Percentiles rank a stretch among this genome's conserved stretches.
These are phyloP conservation scores for Macrostomum lignano DNA, from an alignment of 1,140 invertebrate genomes.

Conservation along the genomic window DNA sequence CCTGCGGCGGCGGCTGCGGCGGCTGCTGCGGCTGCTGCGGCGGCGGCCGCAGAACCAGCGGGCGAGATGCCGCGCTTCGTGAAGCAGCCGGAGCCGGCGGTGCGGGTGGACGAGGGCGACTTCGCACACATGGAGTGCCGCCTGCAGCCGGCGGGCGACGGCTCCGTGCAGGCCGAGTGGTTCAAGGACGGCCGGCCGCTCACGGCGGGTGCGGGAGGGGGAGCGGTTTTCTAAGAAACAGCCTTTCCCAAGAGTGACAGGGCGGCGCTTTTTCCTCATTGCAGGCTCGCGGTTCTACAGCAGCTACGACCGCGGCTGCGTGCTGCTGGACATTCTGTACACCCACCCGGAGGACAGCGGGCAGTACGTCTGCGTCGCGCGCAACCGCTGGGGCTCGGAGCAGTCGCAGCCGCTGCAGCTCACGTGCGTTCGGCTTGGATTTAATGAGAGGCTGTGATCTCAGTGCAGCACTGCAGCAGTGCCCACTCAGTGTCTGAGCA, in stretches of 20 bases:
- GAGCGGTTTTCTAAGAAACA: too few species aligned
- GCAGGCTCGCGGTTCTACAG: constrained; percentile 3
- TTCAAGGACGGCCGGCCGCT: constrained; percentile 2
- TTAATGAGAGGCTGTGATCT: neutral
- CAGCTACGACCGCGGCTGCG: neutral
- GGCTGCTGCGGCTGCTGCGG: too few species aligned
- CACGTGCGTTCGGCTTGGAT: neutral
- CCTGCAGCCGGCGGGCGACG: neutral
- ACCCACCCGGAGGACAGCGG: constrained; percentile 1
- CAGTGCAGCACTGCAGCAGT: too few species aligned
- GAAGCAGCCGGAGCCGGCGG: neutral
- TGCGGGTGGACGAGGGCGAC: constrained; percentile 4
- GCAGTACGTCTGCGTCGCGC: constrained; percentile 2
- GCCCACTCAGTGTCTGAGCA: too few species aligned
- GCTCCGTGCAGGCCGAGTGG: neutral
- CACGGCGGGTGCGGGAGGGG: too few species aligned
- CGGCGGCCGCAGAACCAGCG: too few species aligned
- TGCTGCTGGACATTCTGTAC: constrained; percentile 3
- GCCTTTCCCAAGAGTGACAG: too few species aligned
- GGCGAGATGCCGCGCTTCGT: neutral
- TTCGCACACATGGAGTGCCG: neutral
- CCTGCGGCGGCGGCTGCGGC: too few species aligned
- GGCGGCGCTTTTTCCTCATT: too few species aligned
- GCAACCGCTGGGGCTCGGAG: neutral
- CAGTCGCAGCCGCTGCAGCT: neutral